Conservation (phyloP, 2,113 vertebrate species). For the Hippocampus barbouri region DNA sequence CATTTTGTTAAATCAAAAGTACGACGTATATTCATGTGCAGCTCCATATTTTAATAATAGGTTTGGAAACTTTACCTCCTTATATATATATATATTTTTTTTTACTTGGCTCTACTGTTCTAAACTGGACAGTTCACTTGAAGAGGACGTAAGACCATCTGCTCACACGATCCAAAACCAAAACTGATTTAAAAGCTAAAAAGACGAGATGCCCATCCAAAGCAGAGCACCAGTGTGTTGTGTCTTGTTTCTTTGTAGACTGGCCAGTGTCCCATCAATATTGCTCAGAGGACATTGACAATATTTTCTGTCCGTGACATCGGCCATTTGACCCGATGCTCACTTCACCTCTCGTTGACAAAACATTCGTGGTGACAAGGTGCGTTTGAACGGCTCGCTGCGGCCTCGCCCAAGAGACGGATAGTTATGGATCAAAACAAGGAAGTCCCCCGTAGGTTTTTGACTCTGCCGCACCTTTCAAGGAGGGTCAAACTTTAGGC, state of each 20-base stretch:
- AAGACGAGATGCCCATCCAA: not conserved
- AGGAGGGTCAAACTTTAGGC: not conserved
- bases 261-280: conserved; percentile 17
- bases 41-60: no score
- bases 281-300: conserved; percentile 1
- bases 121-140: not conserved
- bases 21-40: no score
- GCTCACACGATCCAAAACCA: not conserved
- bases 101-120: not conserved
- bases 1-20: no score
- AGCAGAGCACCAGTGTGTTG: not conserved
- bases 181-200: not conserved
- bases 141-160: not conserved
- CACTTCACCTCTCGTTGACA: conserved; percentile 46
- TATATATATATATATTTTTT: no score
- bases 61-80: no score
- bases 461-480: not conserved
- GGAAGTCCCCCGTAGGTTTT: conserved; percentile 18
- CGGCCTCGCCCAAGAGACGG: conserved; percentile 21
- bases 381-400: conserved; percentile 49
- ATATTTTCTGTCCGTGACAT: conserved; percentile 48
- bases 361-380: conserved; percentile 47
- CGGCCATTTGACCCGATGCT: conserved; percentile 46
- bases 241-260: conserved; percentile 17
- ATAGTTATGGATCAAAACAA: conserved; percentile 15